Percentiles rank a stretch among this genome's conserved stretches.
phyloP scores from a whole-genome alignment of 2,888 invertebrate genomes.

The Philaethria dido region DNA sequence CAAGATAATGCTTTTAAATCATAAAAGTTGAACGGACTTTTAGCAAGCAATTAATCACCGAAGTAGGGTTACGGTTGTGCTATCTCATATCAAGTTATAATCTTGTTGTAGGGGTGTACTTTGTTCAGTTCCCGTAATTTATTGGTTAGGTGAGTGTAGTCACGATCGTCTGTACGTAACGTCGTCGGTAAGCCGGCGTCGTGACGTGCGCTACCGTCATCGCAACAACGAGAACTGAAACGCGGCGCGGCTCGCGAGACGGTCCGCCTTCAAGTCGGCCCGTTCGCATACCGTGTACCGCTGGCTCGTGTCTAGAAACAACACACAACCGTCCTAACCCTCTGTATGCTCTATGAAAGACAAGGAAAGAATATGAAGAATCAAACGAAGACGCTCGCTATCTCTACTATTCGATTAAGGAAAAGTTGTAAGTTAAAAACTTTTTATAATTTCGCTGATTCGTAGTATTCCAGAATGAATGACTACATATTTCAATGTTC shows the following conservation, averaged over 20 bases:
- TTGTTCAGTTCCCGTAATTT: constrained; percentile 70
- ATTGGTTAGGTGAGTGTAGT: constrained; percentile 71
- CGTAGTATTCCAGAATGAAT: constrained; percentile 68
- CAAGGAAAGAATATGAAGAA: constrained; percentile 60
- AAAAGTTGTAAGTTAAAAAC: constrained; percentile 82
- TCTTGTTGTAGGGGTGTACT: constrained; percentile 73
- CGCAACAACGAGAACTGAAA: constrained; percentile 72
- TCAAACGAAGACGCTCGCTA: constrained; percentile 66
- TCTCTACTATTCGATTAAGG: constrained; percentile 63
- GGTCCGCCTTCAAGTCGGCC: constrained; percentile 60
- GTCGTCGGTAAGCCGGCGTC: constrained; percentile 56
- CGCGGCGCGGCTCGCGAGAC: constrained; percentile 45
- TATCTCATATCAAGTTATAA: constrained; percentile 76
- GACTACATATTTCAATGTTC: constrained; percentile 74
- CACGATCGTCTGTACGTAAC: constrained; percentile 69
- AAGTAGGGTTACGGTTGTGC: constrained; percentile 62
- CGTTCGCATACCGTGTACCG: constrained; percentile 56
- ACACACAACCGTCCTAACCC: constrained; percentile 52
- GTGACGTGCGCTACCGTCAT: constrained; percentile 73
- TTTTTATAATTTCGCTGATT: constrained; percentile 79
- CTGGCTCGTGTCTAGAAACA: constrained; percentile 50
- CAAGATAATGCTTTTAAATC: constrained; percentile 65
- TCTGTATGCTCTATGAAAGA: constrained; percentile 55
- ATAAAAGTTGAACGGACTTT: constrained; percentile 63
- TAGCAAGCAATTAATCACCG: constrained; percentile 72